These are phyloP conservation scores for Chironex yamaguchii DNA, from an alignment of 30 jellyfish, hydroid and myxozoan species.

Conservation along the genomic window DNA sequence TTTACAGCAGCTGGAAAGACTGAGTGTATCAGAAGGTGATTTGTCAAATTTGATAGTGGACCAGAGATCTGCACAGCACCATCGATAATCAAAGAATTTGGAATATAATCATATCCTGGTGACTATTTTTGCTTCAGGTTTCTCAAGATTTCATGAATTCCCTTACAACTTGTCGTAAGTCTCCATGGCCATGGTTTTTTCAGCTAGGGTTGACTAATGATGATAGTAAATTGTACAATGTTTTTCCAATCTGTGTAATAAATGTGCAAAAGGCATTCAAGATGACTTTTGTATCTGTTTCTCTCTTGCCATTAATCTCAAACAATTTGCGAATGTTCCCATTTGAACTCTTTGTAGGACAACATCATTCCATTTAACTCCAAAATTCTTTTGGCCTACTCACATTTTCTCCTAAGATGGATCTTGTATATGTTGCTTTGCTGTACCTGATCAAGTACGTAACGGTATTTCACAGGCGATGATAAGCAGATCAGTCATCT, in stretches of 20 bases:
- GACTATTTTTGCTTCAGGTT: slow-evolving; percentile 27
- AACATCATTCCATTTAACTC: slow-evolving; percentile 3
- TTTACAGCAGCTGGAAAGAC: slow-evolving; percentile 34
- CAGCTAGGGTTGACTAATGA: background rate
- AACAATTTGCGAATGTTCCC: slow-evolving; percentile 49
- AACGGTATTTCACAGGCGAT: slow-evolving; percentile 37
- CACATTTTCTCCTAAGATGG: slow-evolving; percentile 12
- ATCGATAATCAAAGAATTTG: slow-evolving; percentile 24
- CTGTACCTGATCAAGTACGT: slow-evolving; percentile 19
- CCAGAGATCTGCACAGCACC: slow-evolving; percentile 44
- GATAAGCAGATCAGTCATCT: too few species aligned
- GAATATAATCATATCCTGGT: slow-evolving; percentile 26
- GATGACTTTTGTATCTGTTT: slow-evolving; percentile 44
- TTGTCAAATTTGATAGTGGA: slow-evolving; percentile 31
- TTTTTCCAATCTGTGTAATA: slow-evolving; percentile 46
- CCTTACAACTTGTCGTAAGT: too few species aligned
- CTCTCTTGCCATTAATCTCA: slow-evolving; percentile 41
- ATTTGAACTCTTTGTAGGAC: slow-evolving; percentile 4
- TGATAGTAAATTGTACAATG: slow-evolving; percentile 22
- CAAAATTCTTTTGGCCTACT: background rate
- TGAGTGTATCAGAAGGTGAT: slow-evolving; percentile 16
- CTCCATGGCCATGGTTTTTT: too few species aligned
- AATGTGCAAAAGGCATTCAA: slow-evolving; percentile 40
- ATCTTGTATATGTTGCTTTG: slow-evolving; percentile 22
- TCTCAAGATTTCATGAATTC: too few species aligned